Base-by-base conservation (phyloP, 2,113 vertebrate genomes). In the Catharus minimus region DNA sequence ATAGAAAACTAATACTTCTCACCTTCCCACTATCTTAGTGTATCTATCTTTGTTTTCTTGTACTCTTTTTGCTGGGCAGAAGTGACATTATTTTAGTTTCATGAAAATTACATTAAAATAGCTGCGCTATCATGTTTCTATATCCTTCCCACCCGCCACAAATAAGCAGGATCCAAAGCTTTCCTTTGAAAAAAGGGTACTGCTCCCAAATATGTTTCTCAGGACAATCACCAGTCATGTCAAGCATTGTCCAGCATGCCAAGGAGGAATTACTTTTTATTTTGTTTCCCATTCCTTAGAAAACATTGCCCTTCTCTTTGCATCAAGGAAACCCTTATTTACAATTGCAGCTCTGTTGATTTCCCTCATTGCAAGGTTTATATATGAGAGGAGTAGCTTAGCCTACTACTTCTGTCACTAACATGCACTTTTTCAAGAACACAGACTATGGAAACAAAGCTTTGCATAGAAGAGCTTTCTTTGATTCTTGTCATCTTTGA, bases 401-500 rank as follows among this genome's bases (percentile, higher is more conserved):
- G 77, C 69, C 65, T 68, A 46, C 62, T 68, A 18, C 49, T 93
- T 88, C 88, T 87, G 86, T 87, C 86, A 79, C 62, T 77, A 55
- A 47, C 22, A 11, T 1, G 0, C 47, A 64, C 52, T 94, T 77
- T 77, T 90, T 44, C 76, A 76, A 66, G 66, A 94, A 92, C 74
- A 91, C 53, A 93, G 87, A 39, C 33, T 49, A 55, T 23, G 26
- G 30, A 87, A 95, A 92, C 38, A 93, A 94, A 94, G 89, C 81
- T 65, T 87, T 76, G 46, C 75, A 62, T n/a, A 68, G 66, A 82
- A 92, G 86, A 92, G n/a, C 21, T 68, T 89, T 26, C 81, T 94
- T 94, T 91, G 58, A 93, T 89, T 92, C 84, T 78, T 92, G 71
- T 87, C 87, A 66, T 92, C 82, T 94, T 92, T 94, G 87, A 93